phyloP scores from a whole-genome alignment of 2,797 vertebrate species.

The Hybognathus amarus region DNA sequence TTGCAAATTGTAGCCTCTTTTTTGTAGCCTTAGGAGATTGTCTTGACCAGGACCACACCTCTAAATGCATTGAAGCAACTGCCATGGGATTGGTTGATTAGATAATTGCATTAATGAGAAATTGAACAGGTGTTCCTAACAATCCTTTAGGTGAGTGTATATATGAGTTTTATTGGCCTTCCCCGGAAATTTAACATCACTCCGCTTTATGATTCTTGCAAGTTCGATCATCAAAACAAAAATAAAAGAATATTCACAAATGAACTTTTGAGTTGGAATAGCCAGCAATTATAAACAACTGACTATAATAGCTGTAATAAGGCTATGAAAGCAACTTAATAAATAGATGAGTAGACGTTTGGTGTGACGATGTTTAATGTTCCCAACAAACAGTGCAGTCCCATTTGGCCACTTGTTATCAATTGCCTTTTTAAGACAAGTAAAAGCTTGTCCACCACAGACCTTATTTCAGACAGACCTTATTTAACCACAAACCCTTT shows the following conservation, averaged over 20 bases:
- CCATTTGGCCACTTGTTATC: background rate
- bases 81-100: no score
- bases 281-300: background rate
- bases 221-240: background rate
- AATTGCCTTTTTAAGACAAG: background rate
- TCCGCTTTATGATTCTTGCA: background rate
- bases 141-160: no score
- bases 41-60: no score
- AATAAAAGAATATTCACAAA: background rate
- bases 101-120: no score
- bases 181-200: no score
- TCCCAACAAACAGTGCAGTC: background rate
- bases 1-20: no score
- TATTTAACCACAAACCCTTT: background rate
- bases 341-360: background rate
- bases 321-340: background rate
- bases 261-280: background rate
- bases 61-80: no score
- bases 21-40: no score
- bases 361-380: background rate
- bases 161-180: no score
- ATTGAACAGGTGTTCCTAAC: no score
- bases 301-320: background rate
- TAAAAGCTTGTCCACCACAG: background rate
- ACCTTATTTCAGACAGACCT: background rate